Evolutionary conservation across 2,888 invertebrate species (phyloP), one percentile per base, ranked within the genome.

Genomic region (Malthinus seriepunctatus): DNA sequence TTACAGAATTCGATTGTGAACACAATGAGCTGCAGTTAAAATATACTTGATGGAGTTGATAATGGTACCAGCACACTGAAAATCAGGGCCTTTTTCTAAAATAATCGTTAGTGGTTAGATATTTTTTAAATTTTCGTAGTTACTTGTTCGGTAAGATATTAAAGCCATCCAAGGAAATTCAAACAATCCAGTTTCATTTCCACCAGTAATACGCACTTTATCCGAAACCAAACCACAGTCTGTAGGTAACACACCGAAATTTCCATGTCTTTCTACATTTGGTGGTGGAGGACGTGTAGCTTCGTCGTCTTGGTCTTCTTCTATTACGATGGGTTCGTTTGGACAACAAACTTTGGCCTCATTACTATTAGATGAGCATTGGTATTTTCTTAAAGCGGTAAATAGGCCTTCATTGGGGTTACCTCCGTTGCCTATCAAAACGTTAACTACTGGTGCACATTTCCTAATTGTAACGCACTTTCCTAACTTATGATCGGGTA

Each of bases 151-250:
- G 57, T 88, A 90, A 1, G 83, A 82, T 10, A 91, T 72, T 1
- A 90, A 76, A 0, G 86, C 88, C 88, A 90, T 87, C 90, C 90
- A 91, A 0, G 90, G 90, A 76, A 84, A 88, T 65, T 90, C 87
- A 35, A 81, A 83, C 4, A 89, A 71, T 0, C 74, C 74, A 0
- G 90, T 86, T 60, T 80, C 78, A 38, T 84, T 81, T 0, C 90
- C 90, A 11, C 31, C 9, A 32, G 14, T n/a, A 15, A 37, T 11
- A 33, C 15, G 1, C 15, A 1, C 11, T 15, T 32, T 23, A 8
- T 10, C 10, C 2, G 15, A 3, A n/a, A 31, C 39, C 8, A 42
- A 4, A 1, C 53, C 53, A 32, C 53, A 53, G 6, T 46, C 32
- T 8, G 8, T 3, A 8, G 56, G 50, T n/a, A 56, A 33, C 8